Conservation (phyloP, 2,113 vertebrate species). For the Nibea albiflora region DNA sequence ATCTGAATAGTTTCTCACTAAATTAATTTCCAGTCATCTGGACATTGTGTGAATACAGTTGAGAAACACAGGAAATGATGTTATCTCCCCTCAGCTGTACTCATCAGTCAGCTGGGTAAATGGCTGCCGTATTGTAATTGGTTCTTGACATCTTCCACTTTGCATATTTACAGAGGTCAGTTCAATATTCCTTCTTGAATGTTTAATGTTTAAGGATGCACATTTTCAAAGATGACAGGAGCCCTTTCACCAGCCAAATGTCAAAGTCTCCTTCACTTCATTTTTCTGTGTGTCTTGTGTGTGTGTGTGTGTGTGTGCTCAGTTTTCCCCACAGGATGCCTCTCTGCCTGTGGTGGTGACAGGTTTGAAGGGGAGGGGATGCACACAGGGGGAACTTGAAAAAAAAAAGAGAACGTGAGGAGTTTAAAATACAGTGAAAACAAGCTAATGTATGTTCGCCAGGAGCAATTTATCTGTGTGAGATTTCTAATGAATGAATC, state of each 20-base stretch:
- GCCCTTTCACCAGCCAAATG: slow-evolving; percentile 64
- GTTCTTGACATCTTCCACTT: slow-evolving; percentile 64
- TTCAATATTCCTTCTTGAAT: slow-evolving; percentile 65
- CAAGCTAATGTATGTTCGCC: slow-evolving; percentile 14
- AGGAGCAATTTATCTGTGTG: slow-evolving; percentile 18
- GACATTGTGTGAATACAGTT: slow-evolving; percentile 24
- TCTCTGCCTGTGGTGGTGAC: slow-evolving; percentile 68
- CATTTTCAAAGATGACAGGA: slow-evolving; percentile 60
- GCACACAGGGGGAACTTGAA: slow-evolving; percentile 44
- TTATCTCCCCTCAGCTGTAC: slow-evolving; percentile 30
- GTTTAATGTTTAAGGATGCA: slow-evolving; percentile 64
- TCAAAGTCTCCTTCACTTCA: slow-evolving; percentile 66
- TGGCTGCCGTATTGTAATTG: slow-evolving; percentile 56
- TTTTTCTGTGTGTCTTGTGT: slow-evolving; percentile 44
- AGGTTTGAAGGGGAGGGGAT: slow-evolving; percentile 56
- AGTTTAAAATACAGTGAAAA: slow-evolving; percentile 52
- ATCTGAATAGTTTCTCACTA: slow-evolving; percentile 18
- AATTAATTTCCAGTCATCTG: slow-evolving; percentile 24
- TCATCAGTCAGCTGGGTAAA: slow-evolving; percentile 61
- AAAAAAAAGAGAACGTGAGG: slow-evolving; percentile 51
- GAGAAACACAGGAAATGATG: slow-evolving; percentile 46
- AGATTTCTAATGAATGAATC: slow-evolving; percentile 26
- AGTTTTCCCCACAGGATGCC: slow-evolving; percentile 58
- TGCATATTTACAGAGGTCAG: slow-evolving; percentile 59
- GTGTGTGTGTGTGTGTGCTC: slow-evolving; percentile 31